A percentile compares a stretch with the other conserved stretches of the same genome.
Conservation (phyloP, 2,113 vertebrate species). For the Antidorcas marsupialis region DNA sequence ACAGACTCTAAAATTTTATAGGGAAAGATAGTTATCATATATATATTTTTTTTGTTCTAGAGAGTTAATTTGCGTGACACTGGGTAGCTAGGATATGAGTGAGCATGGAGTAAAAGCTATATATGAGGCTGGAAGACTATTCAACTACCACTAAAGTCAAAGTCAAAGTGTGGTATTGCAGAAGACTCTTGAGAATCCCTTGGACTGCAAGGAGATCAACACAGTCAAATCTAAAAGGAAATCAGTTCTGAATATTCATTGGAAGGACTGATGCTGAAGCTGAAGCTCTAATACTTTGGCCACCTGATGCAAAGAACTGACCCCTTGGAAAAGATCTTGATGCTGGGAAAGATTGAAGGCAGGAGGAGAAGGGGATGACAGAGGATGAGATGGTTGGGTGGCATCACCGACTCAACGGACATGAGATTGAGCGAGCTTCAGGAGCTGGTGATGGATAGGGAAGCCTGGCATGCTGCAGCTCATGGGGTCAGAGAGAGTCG, state of each 20-base stretch:
- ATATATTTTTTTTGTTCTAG: background rate
- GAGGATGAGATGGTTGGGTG: background rate
- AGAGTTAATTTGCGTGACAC: background rate
- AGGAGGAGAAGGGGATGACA: background rate
- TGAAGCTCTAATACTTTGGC: background rate
- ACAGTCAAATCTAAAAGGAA: background rate
- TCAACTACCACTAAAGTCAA: background rate
- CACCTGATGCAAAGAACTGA: background rate
- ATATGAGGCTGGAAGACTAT: background rate
- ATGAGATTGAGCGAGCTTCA: background rate
- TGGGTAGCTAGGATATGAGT: background rate
- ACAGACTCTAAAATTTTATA: background rate
- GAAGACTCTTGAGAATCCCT: background rate
- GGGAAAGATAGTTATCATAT: background rate
- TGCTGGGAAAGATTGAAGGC: background rate
- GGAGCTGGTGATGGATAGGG: background rate
- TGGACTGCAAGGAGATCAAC: background rate
- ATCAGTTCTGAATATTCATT: background rate
- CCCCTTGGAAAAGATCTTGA: background rate
- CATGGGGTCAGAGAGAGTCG: accelerated
- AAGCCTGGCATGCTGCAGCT: background rate
- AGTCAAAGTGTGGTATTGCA: background rate
- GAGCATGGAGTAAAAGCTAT: background rate
- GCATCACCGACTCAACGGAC: accelerated
- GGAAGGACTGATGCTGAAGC: background rate